Conservation (phyloP, 2,888 invertebrate species). For the Drosophila neutralis region DNA sequence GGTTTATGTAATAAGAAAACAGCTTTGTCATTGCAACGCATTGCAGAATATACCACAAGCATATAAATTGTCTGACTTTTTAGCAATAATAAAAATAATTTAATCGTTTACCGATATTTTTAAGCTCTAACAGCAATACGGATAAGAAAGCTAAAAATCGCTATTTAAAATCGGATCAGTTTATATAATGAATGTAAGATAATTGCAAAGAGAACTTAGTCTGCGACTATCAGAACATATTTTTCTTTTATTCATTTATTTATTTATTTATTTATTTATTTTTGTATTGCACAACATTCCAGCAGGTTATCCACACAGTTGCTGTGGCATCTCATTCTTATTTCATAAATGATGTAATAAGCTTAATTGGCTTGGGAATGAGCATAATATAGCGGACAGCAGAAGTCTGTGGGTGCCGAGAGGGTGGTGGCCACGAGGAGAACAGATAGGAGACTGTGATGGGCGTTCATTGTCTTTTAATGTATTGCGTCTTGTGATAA, state of each 20-base stretch:
- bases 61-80: neutral
- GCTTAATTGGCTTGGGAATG: constrained; percentile 69
- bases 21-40: neutral
- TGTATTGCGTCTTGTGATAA: constrained; percentile 77
- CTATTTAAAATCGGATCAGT: too few relatives aligned
- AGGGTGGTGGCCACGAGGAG: neutral
- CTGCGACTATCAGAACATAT: neutral
- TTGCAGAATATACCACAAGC: neutral
- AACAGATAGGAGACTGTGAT: neutral
- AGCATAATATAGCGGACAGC: neutral
- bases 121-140: neutral
- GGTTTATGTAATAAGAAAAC: neutral
- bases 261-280: constrained; percentile 3
- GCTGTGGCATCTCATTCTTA: constrained; percentile 3
- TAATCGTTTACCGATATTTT: neutral
- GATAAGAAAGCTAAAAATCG: neutral
- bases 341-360: constrained; percentile 71
- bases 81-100: neutral
- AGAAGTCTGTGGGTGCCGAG: neutral
- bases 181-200: neutral
- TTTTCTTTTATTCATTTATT: neutral
- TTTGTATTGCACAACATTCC: constrained; percentile 21
- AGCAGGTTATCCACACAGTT: constrained; percentile 44
- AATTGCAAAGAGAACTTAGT: neutral
- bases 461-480: constrained; percentile 58